Evolutionary conservation across 2,888 invertebrate species (phyloP).

Genomic region (Drosophila kambysellisi): DNA sequence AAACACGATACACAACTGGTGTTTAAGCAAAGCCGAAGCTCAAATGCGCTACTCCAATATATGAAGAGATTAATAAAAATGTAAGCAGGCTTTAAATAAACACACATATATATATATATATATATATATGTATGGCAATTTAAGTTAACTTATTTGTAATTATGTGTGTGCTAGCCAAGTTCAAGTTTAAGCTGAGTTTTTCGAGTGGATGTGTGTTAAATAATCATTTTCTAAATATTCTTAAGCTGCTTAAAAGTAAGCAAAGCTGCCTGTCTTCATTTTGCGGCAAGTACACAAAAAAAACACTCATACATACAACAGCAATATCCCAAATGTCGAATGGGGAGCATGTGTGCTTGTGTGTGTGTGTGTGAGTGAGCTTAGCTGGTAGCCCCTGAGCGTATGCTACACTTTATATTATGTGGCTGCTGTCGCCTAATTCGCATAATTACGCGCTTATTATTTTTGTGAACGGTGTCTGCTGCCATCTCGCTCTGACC

Average conservation of each 20-base stretch:
- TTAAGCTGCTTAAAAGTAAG: neutral
- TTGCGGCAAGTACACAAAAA: neutral
- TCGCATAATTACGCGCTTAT: slow-evolving; percentile 81
- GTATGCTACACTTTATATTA: slow-evolving; percentile 78
- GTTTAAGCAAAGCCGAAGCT: slow-evolving; percentile 22
- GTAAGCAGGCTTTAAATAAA: neutral
- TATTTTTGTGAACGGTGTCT: slow-evolving; percentile 71
- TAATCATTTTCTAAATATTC: neutral
- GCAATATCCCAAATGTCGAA: slow-evolving; percentile 22
- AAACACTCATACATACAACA: slow-evolving; percentile 10
- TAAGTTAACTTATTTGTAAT: neutral
- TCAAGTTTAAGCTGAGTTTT: neutral
- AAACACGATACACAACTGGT: neutral
- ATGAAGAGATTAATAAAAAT: neutral
- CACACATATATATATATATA: rapidly evolving
- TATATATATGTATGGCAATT: neutral
- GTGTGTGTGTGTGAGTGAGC: slow-evolving; percentile 21
- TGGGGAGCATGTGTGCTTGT: neutral
- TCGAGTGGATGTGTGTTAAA: neutral
- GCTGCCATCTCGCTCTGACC: slow-evolving; percentile 22
- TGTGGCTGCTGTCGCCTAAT: slow-evolving; percentile 76
- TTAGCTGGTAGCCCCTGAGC: slow-evolving; percentile 71
- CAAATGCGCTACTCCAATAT: slow-evolving; percentile 27
- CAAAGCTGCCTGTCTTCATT: neutral
- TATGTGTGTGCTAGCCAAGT: neutral